phyloP scores from a whole-genome alignment of 2,797 vertebrate genomes.

The Miichthys miiuy region DNA sequence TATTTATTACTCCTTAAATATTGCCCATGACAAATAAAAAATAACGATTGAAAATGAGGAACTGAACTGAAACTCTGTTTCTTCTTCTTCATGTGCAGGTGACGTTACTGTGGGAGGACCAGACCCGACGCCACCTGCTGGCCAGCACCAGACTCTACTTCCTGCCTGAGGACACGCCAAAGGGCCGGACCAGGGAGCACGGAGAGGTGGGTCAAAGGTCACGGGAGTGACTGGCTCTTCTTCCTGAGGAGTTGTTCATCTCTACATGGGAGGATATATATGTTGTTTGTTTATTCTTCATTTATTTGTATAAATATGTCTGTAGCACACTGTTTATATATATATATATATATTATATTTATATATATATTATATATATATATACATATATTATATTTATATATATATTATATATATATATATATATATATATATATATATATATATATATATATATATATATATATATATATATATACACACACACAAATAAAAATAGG shows the following conservation, averaged over 20 bases:
- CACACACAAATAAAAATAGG: too few relatives aligned
- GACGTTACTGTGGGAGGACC: constrained; percentile 88
- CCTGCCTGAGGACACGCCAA: constrained; percentile 87
- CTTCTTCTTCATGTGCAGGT: constrained; percentile 60
- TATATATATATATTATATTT: too few relatives aligned
- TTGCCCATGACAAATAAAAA: too few relatives aligned
- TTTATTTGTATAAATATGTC: not conserved
- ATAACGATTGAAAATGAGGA: too few relatives aligned
- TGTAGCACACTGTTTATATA: not conserved
- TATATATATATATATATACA: too few relatives aligned
- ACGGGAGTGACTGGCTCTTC: not conserved
- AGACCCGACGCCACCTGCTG: constrained; percentile 83
- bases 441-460: too few relatives aligned
- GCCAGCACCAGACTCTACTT: constrained; percentile 88
- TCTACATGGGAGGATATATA: not conserved
- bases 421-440: too few relatives aligned
- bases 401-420: not conserved
- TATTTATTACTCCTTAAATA: too few relatives aligned
- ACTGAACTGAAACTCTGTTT: not conserved
- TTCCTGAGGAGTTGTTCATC: not conserved
- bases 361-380: too few relatives aligned
- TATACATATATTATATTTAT: too few relatives aligned
- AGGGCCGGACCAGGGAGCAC: constrained; percentile 85
- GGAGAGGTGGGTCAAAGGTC: constrained; percentile 82
- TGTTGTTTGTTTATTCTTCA: not conserved